Evolutionary conservation across 2,113 vertebrate genomes (phyloP), one percentile per base, ranked within the genome.

Genomic region (Eulacestoma nigropectus): DNA sequence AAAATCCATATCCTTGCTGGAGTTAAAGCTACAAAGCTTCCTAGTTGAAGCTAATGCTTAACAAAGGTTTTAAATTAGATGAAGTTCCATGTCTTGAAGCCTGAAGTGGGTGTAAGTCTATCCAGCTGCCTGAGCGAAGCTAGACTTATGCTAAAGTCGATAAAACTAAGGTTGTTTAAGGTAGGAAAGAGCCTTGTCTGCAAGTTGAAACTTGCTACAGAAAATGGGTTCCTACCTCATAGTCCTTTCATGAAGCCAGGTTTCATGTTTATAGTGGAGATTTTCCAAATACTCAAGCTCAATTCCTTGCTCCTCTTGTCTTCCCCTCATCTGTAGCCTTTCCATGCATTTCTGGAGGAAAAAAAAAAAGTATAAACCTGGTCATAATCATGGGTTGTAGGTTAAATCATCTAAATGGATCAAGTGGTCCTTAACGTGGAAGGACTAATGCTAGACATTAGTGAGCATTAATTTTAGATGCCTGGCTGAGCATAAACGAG

Each of bases 231-330:
- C 96, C 65, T 88, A 99, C 99, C 98, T 97, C 90, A 98, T 97
- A 67, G 92, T 98, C 78, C 97, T 97, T 93, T 98, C 95, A 19
- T 96, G 79, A 27, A 99, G 98, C 98, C 99, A 99, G 29, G 91
- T 60, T 89, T 99, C 98, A 2, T 99, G 99, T 89, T 98, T 99
- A 44, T 97, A 97, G 92, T 99, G 98, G 17, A 99, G 97, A 42
- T 98, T 98, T 91, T 99, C 98, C 60, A 99, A 95, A 90, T 99
- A 99, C 15, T 99, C 98, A 6, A 99, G 95, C 50, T 98, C 98
- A 89, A 99, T 98, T 56, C 97, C 98, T 96, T 98, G 97, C 27
- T 99, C 98, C 68, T 99, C 98, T 79, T 98, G 80, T 53, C 98
- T 96, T 20, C 98, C 98, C 11, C 98, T 97, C 10, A 72, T 37